Conservation (phyloP, 2,797 vertebrate species). For the Oreortyx pictus region DNA sequence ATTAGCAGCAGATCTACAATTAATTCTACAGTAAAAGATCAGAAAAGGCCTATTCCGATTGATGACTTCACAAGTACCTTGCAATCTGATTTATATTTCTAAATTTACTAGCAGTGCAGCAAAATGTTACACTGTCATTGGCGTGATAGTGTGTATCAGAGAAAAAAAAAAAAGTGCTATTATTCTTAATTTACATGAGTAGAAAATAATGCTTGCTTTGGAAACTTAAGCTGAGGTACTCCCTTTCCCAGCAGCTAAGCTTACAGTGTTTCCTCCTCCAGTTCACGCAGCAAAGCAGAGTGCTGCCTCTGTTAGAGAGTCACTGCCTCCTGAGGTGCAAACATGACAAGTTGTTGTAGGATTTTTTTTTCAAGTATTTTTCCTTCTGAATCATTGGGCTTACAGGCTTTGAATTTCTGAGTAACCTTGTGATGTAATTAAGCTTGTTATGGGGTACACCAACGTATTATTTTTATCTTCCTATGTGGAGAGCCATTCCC, state of each 20-base stretch:
- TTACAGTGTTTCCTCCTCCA: neutral
- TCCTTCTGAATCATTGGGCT: neutral
- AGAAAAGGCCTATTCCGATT: neutral
- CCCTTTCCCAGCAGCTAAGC: neutral
- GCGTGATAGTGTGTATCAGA: neutral
- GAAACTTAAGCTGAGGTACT: neutral
- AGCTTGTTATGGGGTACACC: neutral
- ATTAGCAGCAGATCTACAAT: neutral
- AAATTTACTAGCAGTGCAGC: neutral
- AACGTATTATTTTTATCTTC: neutral
- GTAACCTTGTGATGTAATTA: neutral
- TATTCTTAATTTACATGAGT: neutral
- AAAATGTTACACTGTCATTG: neutral
- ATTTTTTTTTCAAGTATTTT: neutral
- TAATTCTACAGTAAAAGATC: neutral
- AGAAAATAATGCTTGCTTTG: neutral
- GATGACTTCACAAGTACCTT: neutral
- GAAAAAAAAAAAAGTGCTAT: neutral
- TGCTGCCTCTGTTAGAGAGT: fast-evolving
- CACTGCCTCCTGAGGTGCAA: fast-evolving
- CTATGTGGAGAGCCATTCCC: neutral
- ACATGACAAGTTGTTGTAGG: neutral
- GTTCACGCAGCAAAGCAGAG: fast-evolving
- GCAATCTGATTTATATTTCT: neutral
- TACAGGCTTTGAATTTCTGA: neutral